Base-by-base conservation (phyloP, 1,140 invertebrate genomes). In the Semibalanus balanoides region DNA sequence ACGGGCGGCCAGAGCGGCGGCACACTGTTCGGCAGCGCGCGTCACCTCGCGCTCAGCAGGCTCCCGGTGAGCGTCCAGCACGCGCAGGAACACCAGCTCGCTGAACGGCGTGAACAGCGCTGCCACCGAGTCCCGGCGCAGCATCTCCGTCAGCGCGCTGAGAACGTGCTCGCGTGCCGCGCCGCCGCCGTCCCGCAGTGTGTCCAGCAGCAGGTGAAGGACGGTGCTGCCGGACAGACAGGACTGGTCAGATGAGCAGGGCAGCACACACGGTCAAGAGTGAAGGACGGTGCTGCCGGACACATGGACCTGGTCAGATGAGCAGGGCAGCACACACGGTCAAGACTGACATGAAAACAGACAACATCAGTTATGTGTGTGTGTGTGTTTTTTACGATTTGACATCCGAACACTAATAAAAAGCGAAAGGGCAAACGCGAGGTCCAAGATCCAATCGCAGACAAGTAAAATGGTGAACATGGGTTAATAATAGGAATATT, bases 21-120 rank as follows among this genome's bases (percentile, higher is more conserved):
- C 22, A 29, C 78, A 77, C 71, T 80, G 77, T 64, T 74, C 74
- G 64, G 76, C 79, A 25, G 72, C 74, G 64, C 77, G 74, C 70
- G 84, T 81, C 84, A 93, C 91, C 84, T 93, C 91, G 83, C 90
- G 90, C 81, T 88, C 90, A 75, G 88, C 84, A 79, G 51, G 51
- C 51, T 91, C 88, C 79, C 89, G 90, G 83, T 96, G 93, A 77
- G 92, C 90, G 81, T 93, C 89, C 76, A 97, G 88, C 28, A 97
- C 90, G 83, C 92, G 92, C 30, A 97, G 83, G 74, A 96, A 89
- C 29, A 96, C 90, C 17, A 97, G 86, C 84, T 97, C 95, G 30
- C 93, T 89, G 83, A 93, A 97, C 80, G 90, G 89, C 72, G 90
- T 87, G 87, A 95, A 96, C 77, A 88, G 88, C 78, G 89, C 84